A percentile compares a stretch with the other conserved stretches of the same genome.
phyloP scores from a whole-genome alignment of 2,113 vertebrate genomes.

The Thinocorus orbignyianus region DNA sequence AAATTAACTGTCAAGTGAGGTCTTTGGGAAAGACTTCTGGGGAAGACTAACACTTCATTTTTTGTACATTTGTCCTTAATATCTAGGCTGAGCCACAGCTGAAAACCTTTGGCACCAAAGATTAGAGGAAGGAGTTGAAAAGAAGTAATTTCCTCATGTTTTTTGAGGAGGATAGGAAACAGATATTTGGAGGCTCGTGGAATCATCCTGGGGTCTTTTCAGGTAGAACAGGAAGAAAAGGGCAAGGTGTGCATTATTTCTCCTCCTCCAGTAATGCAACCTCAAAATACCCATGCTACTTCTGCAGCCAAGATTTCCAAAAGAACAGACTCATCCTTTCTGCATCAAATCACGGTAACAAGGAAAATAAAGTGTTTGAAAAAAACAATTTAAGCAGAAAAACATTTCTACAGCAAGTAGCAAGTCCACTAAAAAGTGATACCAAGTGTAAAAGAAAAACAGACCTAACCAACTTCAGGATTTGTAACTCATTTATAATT shows the following conservation, averaged over 20 bases:
- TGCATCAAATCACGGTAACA: not conserved
- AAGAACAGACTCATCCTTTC: not conserved
- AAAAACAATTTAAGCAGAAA: conserved; percentile 34
- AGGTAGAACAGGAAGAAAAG: not conserved
- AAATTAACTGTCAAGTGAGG: not conserved
- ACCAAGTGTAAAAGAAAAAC: not conserved
- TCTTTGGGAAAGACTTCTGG: not conserved
- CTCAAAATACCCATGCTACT: not conserved
- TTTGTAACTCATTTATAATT: conserved; percentile 39
- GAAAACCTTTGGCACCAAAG: not conserved
- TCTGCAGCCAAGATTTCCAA: not conserved
- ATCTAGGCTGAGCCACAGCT: not conserved
- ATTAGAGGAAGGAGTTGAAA: not conserved
- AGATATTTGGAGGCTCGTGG: not conserved
- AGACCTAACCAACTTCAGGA: not conserved
- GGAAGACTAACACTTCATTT: not conserved
- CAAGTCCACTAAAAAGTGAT: not conserved
- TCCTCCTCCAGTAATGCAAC: not conserved
- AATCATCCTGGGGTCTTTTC: not conserved
- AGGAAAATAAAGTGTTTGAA: conserved; percentile 33
- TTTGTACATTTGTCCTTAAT: not conserved
- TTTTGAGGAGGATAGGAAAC: not conserved
- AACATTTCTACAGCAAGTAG: not conserved
- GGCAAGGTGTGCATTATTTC: not conserved
- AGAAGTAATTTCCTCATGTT: not conserved